Conservation (phyloP, 2,888 invertebrate species). For the Griposia aprilina region DNA sequence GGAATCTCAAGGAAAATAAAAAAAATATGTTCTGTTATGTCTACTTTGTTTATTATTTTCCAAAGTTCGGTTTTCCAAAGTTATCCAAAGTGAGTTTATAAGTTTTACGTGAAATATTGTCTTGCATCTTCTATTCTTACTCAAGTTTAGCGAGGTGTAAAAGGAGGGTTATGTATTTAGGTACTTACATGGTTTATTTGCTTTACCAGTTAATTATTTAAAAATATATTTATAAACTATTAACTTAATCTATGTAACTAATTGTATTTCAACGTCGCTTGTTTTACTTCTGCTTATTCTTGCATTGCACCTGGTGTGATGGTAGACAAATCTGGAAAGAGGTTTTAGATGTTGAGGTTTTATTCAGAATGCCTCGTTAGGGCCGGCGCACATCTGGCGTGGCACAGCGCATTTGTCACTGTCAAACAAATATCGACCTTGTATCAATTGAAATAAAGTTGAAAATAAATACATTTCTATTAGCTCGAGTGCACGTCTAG, state of each 20-base stretch:
- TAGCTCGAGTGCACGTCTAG: too few relatives aligned
- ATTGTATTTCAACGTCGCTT: background rate
- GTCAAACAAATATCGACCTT: too few relatives aligned
- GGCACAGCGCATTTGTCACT: too few relatives aligned
- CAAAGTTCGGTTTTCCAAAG: background rate
- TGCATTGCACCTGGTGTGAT: conserved; percentile 24
- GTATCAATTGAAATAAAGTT: too few relatives aligned
- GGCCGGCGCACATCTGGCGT: too few relatives aligned
- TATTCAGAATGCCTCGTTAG: background rate
- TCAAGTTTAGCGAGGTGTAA: background rate
- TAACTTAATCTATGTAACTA: background rate
- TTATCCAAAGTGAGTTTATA: background rate
- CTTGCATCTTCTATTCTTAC: background rate
- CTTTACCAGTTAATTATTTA: background rate
- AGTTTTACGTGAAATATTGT: background rate
- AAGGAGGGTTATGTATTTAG: background rate
- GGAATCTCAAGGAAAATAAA: background rate
- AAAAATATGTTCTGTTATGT: background rate
- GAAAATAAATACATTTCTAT: too few relatives aligned
- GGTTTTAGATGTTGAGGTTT: too few relatives aligned
- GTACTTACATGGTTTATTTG: background rate
- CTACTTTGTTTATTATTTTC: background rate
- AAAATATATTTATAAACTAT: background rate
- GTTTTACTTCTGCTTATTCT: background rate
- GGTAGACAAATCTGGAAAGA: conserved; percentile 48